Base-by-base conservation (phyloP, 2,113 vertebrate species). In the Sceloporus tristichus region DNA sequence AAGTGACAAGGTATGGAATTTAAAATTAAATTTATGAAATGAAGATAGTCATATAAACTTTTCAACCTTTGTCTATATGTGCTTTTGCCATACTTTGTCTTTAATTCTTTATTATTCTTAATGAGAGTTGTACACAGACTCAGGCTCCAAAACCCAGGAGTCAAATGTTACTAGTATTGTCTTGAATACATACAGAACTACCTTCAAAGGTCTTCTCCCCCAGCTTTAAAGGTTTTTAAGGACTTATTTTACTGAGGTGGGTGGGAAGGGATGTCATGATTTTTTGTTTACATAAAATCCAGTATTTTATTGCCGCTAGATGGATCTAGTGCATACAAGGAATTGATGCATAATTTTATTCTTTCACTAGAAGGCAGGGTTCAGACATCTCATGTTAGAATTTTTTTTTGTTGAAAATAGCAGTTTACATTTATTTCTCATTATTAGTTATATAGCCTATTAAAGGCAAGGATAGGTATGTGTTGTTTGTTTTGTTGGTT, bases 361-460 rank as follows among this genome's bases (percentile, higher is more conserved):
- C 48, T 85, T 3, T 62, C 40, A 53, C 42, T 70, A 18, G 16
- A 4, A 0, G 88, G 14, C 10, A 38, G 10, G 13, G 11, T 84
- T 75, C 62, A 42, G 53, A 54, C 59, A 34, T 68, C 54, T 19
- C 21, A 21, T 16, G 21, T 79, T 13, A 84, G 81, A 5, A 68
- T 65, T 1, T 9, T 53, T 70, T n/a, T 65, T 27, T 18, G 66
- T 84, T 2, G 29, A 8, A 59, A 5, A 73, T n/a, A 18, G 25
- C 1, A 21, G 9, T 70, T n/a, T 88, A 23, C 56, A 0, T 86
- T 78, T 66, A 8, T 70, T 82, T 10, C 62, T 11, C 48, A 4
- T 8, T 34, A 2, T 25, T 27, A 42, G 19, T 0, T 25, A 1
- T 3, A 1, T 77, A 77, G 0, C 1, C 8, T 21, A 5, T 7